Conservation (phyloP, 2,113 vertebrate genomes). For the Archilochus colubris region DNA sequence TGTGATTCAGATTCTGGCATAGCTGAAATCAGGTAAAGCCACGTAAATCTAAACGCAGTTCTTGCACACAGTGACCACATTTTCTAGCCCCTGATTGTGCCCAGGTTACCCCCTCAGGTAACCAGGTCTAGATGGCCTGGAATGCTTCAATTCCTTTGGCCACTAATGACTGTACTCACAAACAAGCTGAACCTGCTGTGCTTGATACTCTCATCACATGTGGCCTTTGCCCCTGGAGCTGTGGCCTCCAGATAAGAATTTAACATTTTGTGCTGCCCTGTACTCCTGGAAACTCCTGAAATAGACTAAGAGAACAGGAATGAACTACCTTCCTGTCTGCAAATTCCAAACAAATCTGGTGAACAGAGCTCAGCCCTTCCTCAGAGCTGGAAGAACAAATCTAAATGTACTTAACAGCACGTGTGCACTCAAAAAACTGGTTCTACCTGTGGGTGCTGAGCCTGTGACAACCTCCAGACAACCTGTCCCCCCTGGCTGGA, state of each 20-base stretch:
- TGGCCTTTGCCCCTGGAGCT: background rate
- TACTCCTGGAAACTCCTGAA: background rate
- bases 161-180: background rate
- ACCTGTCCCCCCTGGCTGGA: background rate
- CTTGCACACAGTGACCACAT: background rate
- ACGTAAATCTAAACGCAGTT: background rate
- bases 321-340: background rate
- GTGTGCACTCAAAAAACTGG: background rate
- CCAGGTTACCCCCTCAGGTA: background rate
- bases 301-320: background rate
- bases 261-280: background rate
- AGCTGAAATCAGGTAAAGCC: background rate
- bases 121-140: background rate
- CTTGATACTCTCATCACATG: background rate
- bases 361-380: background rate
- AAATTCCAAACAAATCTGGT: background rate
- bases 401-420: background rate
- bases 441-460: conserved; percentile 5
- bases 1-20: background rate
- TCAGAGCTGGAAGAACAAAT: background rate
- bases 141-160: background rate
- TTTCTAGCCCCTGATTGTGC: background rate
- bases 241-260: background rate
- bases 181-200: background rate
- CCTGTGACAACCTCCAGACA: background rate